Evolutionary conservation across 2,113 vertebrate species (phyloP).

Genomic region (Aspidoscelis tigris): DNA sequence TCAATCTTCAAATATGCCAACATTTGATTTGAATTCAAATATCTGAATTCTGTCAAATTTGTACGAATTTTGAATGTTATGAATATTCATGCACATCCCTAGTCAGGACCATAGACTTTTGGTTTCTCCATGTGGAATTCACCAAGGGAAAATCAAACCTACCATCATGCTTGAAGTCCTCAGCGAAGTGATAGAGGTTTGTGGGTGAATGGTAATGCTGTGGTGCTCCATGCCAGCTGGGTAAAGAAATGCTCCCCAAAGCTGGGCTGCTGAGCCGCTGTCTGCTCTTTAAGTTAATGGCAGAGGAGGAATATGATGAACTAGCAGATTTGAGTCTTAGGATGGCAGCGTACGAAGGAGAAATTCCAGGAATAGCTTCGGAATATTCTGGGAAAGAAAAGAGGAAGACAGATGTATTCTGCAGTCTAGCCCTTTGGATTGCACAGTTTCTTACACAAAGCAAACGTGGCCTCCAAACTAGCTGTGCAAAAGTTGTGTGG

Average conservation of each 20-base stretch:
- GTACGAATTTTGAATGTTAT: too few species aligned
- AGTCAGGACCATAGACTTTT: not conserved
- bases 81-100: not conserved
- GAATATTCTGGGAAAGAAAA: constrained; percentile 75
- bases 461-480: not conserved
- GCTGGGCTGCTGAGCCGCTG: constrained; percentile 74
- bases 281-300: constrained; percentile 80
- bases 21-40: too few species aligned
- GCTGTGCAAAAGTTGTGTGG: too few species aligned
- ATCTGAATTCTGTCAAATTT: too few species aligned
- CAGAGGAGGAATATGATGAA: constrained; percentile 72
- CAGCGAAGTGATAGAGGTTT: constrained; percentile 83
- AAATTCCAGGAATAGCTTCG: constrained; percentile 80
- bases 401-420: not conserved
- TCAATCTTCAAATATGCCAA: too few species aligned
- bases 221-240: constrained; percentile 81
- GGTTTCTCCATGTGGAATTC: not conserved
- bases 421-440: not conserved
- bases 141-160: constrained; percentile 51
- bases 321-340: constrained; percentile 87
- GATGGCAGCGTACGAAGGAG: constrained; percentile 86
- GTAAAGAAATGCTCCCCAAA: constrained; percentile 68
- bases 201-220: constrained; percentile 80
- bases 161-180: constrained; percentile 89
- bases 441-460: constrained; percentile 3